phyloP scores from a whole-genome alignment of 2,113 vertebrate genomes.

The Hyla sarda region DNA sequence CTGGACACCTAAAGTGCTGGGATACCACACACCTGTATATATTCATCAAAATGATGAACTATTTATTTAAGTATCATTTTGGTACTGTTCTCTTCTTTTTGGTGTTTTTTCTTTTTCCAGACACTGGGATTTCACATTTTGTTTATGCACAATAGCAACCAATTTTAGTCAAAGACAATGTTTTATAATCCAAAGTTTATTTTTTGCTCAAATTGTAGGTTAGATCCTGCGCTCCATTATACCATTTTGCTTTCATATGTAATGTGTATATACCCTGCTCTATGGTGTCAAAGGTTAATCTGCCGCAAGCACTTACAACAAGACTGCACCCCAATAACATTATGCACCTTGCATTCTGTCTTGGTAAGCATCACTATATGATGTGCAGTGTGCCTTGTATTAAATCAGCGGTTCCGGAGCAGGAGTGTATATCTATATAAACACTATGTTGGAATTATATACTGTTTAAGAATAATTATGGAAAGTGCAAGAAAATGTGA shows the following conservation, averaged over 20 bases:
- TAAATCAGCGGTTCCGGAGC: neutral
- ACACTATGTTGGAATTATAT: neutral
- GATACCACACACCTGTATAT: slow-evolving; percentile 69
- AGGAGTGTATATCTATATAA: slow-evolving; percentile 1
- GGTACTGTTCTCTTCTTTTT: slow-evolving; percentile 73
- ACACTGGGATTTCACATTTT: neutral
- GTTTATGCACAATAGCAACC: slow-evolving; percentile 13
- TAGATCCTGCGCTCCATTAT: neutral
- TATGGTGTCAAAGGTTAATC: neutral
- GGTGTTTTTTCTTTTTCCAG: too few relatives aligned
- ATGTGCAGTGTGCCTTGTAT: slow-evolving; percentile 13
- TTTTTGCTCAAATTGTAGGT: slow-evolving; percentile 7
- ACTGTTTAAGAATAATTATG: neutral
- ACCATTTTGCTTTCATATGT: slow-evolving; percentile 8
- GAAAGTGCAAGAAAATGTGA: slow-evolving; percentile 20
- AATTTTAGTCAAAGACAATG: slow-evolving; percentile 18
- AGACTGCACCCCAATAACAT: neutral
- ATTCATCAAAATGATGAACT: slow-evolving; percentile 82
- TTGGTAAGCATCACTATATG: neutral
- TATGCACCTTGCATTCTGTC: neutral
- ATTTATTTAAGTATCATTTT: slow-evolving; percentile 84
- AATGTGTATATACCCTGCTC: too few relatives aligned
- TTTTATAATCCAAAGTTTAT: slow-evolving; percentile 4
- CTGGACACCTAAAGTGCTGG: slow-evolving; percentile 73
- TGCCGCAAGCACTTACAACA: neutral